Percentiles rank a stretch among this genome's conserved stretches.
These are phyloP conservation scores for Carassius gibelio DNA, from an alignment of 2,113 vertebrate genomes.

Conservation along the genomic window DNA sequence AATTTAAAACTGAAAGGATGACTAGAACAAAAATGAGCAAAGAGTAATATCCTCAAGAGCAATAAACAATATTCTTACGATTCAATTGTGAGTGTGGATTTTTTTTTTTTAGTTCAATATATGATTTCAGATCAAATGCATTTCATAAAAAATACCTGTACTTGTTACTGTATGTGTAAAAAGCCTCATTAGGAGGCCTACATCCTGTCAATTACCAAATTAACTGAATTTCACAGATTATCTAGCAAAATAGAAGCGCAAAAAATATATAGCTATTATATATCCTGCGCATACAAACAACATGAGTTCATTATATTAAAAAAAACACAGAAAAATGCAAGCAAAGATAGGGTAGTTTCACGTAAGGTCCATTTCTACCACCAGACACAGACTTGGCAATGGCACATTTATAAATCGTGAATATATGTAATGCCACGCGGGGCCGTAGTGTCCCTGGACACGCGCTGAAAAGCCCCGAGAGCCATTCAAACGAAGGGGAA, in stretches of 20 bases:
- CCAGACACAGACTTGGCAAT: background rate
- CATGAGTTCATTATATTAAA: background rate
- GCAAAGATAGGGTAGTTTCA: background rate
- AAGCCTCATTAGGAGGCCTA: background rate
- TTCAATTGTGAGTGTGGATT: conserved; percentile 62
- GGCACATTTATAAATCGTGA: background rate
- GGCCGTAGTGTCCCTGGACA: background rate
- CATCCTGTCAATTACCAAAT: background rate
- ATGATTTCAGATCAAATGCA: conserved; percentile 27
- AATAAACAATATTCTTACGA: conserved; percentile 83
- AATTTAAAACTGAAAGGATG: conserved; percentile 70
- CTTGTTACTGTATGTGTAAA: background rate
- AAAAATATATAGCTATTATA: background rate
- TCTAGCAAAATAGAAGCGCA: background rate
- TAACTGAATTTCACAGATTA: background rate
- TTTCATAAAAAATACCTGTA: background rate
- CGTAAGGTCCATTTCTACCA: background rate
- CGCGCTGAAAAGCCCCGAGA: background rate
- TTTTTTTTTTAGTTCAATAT: background rate
- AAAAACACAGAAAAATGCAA: background rate
- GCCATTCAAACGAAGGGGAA: conserved; percentile 60
- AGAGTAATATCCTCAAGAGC: conserved; percentile 80
- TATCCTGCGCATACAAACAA: background rate
- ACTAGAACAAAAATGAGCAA: conserved; percentile 68
- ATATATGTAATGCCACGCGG: background rate